phyloP scores from a whole-genome alignment of 2,888 invertebrate genomes.

The Cybosia mesomella region DNA sequence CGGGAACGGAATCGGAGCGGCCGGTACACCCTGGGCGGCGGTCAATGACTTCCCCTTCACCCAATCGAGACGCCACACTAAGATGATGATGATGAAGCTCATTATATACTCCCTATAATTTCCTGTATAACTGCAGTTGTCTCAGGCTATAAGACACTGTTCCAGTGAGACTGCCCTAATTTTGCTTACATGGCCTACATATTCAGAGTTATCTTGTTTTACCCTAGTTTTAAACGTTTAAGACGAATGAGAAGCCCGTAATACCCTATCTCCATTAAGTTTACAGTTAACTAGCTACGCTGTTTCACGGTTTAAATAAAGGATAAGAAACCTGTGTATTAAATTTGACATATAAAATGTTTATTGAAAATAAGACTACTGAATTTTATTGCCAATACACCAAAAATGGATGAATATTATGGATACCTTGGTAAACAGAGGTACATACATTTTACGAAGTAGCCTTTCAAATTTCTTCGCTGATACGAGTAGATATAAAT shows the following conservation, averaged over 20 bases:
- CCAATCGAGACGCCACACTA: too few relatives aligned
- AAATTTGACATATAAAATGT: conserved; percentile 28
- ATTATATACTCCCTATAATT: neutral
- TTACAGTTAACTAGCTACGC: neutral
- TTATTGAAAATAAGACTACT: conserved; percentile 45
- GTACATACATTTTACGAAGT: conserved; percentile 51
- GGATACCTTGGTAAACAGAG: conserved; percentile 45
- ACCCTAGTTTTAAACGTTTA: neutral
- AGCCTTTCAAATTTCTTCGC: conserved; percentile 57
- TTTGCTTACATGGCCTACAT: neutral
- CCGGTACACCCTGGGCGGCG: too few relatives aligned
- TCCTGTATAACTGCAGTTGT: neutral
- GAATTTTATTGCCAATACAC: conserved; percentile 47
- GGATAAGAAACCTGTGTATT: neutral
- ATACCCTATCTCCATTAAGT: neutral
- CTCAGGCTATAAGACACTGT: neutral
- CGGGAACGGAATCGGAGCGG: too few relatives aligned
- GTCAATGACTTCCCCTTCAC: too few relatives aligned
- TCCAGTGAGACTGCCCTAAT: neutral
- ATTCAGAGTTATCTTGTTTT: neutral
- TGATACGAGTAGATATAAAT: conserved; percentile 52
- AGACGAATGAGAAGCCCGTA: neutral
- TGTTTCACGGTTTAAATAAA: neutral
- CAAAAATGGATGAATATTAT: conserved; percentile 43
- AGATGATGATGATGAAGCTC: neutral